Conservation (phyloP, 2,797 vertebrate genomes). For the Tadarida brasiliensis region DNA sequence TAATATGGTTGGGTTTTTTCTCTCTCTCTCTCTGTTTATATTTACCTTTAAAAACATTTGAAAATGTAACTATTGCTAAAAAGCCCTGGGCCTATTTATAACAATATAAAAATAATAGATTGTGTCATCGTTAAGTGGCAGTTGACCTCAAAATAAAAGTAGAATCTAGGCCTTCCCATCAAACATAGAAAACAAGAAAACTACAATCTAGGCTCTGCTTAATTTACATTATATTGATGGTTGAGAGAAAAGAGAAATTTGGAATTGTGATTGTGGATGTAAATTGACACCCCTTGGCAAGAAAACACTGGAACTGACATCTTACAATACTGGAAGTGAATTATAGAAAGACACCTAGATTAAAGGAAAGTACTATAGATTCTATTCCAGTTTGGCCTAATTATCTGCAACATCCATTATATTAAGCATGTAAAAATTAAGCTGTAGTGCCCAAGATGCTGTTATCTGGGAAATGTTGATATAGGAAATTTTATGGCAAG, state of each 20-base stretch:
- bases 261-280: not conserved
- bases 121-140: conserved; percentile 19
- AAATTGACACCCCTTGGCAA: not conserved
- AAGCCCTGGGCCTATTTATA: not conserved
- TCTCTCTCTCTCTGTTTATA: not conserved
- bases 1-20: not conserved
- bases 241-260: not conserved
- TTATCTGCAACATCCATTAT: not conserved
- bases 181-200: conserved; percentile 10
- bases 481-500: not conserved
- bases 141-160: conserved; percentile 27
- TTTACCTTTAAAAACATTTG: not conserved
- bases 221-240: not conserved
- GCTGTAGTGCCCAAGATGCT: not conserved
- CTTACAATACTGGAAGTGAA: not conserved
- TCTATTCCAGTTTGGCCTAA: not conserved
- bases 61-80: not conserved
- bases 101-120: not conserved
- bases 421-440: not conserved
- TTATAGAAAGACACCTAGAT: not conserved
- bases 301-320: not conserved
- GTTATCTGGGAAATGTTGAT: not conserved
- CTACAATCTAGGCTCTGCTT: not conserved
- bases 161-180: not conserved
- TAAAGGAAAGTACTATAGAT: not conserved